Conservation (phyloP, 2,797 vertebrate genomes). For the Periophthalmus magnuspinnatus region DNA sequence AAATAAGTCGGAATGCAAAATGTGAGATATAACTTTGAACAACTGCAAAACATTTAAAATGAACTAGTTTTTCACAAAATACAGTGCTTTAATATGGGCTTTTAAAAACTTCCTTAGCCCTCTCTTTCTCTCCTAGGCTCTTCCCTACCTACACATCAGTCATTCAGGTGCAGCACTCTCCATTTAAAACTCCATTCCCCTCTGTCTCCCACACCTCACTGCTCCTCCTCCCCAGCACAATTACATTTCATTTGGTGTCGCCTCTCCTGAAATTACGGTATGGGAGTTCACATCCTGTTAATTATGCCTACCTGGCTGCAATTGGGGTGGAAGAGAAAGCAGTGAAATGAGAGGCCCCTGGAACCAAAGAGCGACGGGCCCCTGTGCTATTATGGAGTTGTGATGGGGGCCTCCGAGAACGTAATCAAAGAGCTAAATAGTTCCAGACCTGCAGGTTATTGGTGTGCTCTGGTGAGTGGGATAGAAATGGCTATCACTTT, state of each 20-base stretch:
- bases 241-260: constrained; percentile 76
- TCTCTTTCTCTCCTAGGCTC: neutral
- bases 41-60: too few species aligned
- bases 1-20: too few species aligned
- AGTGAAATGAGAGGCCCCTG: constrained; percentile 60
- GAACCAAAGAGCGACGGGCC: constrained; percentile 43
- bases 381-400: constrained; percentile 43
- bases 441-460: constrained; percentile 24
- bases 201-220: constrained; percentile 49
- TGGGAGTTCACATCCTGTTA: constrained; percentile 71
- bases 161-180: constrained; percentile 41
- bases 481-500: constrained; percentile 21
- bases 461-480: constrained; percentile 6
- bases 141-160: constrained; percentile 37
- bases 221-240: constrained; percentile 69
- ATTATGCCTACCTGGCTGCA: constrained; percentile 65
- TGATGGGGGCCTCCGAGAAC: constrained; percentile 55
- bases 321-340: constrained; percentile 33
- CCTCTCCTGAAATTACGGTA: constrained; percentile 65
- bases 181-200: constrained; percentile 61
- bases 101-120: neutral
- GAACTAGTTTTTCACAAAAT: too few species aligned
- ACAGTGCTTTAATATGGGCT: too few species aligned
- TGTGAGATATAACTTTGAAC: too few species aligned
- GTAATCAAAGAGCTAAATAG: constrained; percentile 55